Percentiles rank a stretch among this genome's conserved stretches.
These are phyloP conservation scores for Parauchenoglanis ngamensis DNA, from an alignment of 2,797 vertebrate genomes.

Conservation along the genomic window DNA sequence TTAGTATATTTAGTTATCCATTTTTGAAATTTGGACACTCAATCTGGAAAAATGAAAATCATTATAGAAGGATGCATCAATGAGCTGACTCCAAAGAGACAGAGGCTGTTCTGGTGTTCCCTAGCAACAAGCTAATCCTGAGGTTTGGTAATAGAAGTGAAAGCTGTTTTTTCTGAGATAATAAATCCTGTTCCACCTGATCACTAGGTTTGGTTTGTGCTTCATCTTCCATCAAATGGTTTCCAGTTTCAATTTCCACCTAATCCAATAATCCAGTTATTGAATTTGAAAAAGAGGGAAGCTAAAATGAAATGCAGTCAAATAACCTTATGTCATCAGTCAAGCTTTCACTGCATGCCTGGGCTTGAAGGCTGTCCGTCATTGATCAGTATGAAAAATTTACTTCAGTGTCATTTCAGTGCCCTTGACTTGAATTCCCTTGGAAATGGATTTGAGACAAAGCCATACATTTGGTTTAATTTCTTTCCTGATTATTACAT, in stretches of 20 bases:
- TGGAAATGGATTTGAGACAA: neutral
- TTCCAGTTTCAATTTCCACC: constrained; percentile 13
- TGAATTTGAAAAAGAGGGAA: neutral
- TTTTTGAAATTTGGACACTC: constrained; percentile 19
- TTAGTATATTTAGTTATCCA: neutral
- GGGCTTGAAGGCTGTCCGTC: constrained; percentile 9
- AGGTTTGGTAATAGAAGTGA: constrained; percentile 42
- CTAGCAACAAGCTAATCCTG: constrained; percentile 59
- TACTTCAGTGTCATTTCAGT: constrained; percentile 5
- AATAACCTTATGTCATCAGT: constrained; percentile 12
- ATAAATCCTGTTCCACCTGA: constrained; percentile 40
- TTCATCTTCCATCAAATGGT: neutral
- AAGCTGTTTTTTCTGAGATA: constrained; percentile 24
- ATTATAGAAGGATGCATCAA: constrained; percentile 34
- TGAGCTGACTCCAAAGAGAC: constrained; percentile 43
- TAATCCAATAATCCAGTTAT: neutral
- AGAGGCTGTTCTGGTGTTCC: constrained; percentile 56
- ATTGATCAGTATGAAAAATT: constrained; percentile 18
- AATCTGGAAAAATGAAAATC: neutral
- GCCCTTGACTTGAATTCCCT: neutral
- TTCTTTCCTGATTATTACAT: neutral
- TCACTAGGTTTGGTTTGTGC: constrained; percentile 16
- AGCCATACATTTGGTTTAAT: neutral
- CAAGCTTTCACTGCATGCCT: constrained; percentile 15
- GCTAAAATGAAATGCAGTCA: neutral